Evolutionary conservation across 1,140 invertebrate species (phyloP).

Genomic region (Drosophila equinoxialis): DNA sequence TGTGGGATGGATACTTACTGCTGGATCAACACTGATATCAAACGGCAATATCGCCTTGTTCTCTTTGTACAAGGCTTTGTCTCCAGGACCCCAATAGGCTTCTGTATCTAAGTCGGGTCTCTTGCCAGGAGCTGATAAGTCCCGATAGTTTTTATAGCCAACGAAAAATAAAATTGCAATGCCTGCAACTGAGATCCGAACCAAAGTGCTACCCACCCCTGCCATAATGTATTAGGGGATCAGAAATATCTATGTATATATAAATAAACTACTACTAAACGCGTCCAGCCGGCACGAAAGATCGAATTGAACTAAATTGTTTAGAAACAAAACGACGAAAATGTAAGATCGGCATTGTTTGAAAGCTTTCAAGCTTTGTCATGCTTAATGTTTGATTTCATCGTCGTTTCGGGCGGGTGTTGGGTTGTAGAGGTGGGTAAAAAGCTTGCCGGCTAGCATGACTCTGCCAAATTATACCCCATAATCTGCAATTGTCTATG

Average conservation of each 20-base stretch:
- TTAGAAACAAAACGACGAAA: not conserved
- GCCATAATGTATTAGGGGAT: conserved; percentile 16
- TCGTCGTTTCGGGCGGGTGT: too few relatives aligned
- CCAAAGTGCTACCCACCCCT: conserved; percentile 29
- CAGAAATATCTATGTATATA: not conserved
- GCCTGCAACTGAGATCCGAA: conserved; percentile 55
- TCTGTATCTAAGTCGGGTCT: conserved; percentile 64
- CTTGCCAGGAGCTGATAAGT: conserved; percentile 54
- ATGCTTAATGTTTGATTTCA: too few relatives aligned
- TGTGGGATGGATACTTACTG: conserved; percentile 32
- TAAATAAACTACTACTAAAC: not conserved
- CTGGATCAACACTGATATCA: conserved; percentile 64
- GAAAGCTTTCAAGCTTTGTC: not conserved
- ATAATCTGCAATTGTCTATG: too few relatives aligned
- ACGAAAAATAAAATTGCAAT: conserved; percentile 46
- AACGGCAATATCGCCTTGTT: conserved; percentile 60
- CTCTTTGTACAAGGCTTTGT: conserved; percentile 46
- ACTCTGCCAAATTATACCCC: too few relatives aligned
- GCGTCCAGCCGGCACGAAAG: conserved; percentile 5
- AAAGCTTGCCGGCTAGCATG: too few relatives aligned
- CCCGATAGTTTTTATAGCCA: conserved; percentile 61
- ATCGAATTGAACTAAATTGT: conserved; percentile 31
- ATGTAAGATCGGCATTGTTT: conserved; percentile 1
- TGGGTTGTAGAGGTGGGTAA: too few relatives aligned
- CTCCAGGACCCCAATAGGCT: conserved; percentile 69